Evolutionary conservation across 2,113 vertebrate genomes (phyloP).

Genomic region (Spea bombifrons): DNA sequence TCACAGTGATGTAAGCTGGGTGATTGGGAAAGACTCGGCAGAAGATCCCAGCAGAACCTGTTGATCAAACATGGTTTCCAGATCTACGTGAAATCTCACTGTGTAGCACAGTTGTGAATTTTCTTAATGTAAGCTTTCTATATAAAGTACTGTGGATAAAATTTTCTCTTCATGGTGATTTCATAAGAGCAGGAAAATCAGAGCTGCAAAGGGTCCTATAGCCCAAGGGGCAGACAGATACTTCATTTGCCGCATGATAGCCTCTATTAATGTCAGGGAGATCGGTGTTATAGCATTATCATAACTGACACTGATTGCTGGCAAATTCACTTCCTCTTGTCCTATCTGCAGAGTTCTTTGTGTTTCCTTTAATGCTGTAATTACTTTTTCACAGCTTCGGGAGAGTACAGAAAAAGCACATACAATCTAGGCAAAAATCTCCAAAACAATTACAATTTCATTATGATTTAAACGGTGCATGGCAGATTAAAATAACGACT

Average conservation of each 20-base stretch:
- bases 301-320: constrained; percentile 49
- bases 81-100: too few species aligned
- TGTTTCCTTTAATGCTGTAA: constrained; percentile 40
- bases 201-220: background rate
- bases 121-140: too few species aligned
- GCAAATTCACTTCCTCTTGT: constrained; percentile 47
- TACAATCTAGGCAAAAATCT: too few species aligned
- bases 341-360: constrained; percentile 39
- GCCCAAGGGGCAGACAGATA: constrained; percentile 33
- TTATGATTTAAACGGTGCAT: too few species aligned
- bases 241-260: constrained; percentile 53
- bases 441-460: too few species aligned
- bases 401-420: background rate
- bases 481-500: too few species aligned
- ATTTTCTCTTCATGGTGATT: background rate
- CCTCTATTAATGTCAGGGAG: constrained; percentile 54
- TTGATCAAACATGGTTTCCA: too few species aligned
- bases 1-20: background rate
- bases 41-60: too few species aligned
- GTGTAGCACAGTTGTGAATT: too few species aligned
- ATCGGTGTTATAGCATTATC: constrained; percentile 48
- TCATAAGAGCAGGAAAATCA: background rate
- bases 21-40: too few species aligned
- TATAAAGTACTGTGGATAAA: too few species aligned
- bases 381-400: constrained; percentile 37